Percentiles rank a stretch among this genome's conserved stretches.
These are phyloP conservation scores for Frankliniella intonsa DNA, from an alignment of 2,888 invertebrate genomes.

Conservation along the genomic window DNA sequence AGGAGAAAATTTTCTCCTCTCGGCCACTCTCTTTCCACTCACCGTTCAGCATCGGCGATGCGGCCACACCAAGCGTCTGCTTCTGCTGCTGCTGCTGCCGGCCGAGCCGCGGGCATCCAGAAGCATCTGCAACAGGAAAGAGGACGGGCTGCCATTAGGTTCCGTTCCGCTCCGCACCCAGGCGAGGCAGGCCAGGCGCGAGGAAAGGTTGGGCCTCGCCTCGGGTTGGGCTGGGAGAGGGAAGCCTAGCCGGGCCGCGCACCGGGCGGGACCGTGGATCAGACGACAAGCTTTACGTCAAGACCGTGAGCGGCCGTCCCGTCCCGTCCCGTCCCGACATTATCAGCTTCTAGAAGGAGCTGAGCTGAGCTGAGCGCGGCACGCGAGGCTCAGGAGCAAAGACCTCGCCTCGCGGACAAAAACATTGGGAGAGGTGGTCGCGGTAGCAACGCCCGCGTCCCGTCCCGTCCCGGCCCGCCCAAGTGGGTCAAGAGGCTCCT, in stretches of 20 bases:
- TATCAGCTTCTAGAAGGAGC: too few relatives aligned
- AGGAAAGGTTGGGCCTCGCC: too few relatives aligned
- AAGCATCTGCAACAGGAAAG: slow-evolving; percentile 5
- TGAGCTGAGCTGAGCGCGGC: not conserved
- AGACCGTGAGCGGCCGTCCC: too few relatives aligned
- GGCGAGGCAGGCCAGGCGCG: not conserved
- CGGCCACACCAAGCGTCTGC: too few relatives aligned
- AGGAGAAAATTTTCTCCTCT: too few relatives aligned
- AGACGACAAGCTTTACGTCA: too few relatives aligned
- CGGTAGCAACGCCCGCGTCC: not conserved
- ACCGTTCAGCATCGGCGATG: not conserved
- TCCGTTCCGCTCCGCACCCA: not conserved
- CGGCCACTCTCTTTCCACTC: not conserved
- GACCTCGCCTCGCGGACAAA: not conserved
- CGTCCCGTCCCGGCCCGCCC: too few relatives aligned
- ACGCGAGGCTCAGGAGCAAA: not conserved
- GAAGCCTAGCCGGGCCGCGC: too few relatives aligned
- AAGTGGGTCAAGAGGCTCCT: too few relatives aligned
- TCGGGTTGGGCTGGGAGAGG: not conserved
- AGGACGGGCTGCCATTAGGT: not conserved
- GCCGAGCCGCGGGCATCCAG: not conserved
- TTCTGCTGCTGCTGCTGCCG: not conserved
- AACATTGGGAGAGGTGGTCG: not conserved
- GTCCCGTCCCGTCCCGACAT: too few relatives aligned
- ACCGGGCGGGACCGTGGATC: too few relatives aligned